Base-by-base conservation (phyloP, 1,140 invertebrate species). In the Tetragnatha versicolor region DNA sequence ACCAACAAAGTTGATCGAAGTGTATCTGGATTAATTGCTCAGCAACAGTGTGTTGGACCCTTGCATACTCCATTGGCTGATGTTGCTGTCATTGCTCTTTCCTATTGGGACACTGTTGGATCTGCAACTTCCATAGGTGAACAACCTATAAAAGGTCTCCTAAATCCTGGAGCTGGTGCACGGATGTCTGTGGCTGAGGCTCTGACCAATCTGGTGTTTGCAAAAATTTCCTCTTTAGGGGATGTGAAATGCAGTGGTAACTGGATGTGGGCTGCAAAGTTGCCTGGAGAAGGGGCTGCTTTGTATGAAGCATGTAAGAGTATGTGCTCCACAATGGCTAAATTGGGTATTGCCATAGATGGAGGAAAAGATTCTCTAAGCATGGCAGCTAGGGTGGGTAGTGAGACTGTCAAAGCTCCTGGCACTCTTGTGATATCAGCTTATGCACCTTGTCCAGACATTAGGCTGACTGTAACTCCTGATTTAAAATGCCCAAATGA, bases 231-330 rank as follows among this genome's bases (percentile, higher is more conserved):
- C 1, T 82, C 83, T 98, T 27, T 90, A 91, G 85, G 91, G 85
- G 96, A 98, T 86, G 91, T 98, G 9, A 98, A 98, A 87, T 98
- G 96, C 84, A 97, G 94, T 79, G 97, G 94, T 3, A 99, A 99
- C 86, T 99, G 97, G 97, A 99, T 99, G 97, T 99, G 97, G 97
- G 91, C 96, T 3, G 96, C 96, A 7, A 98, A 98, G 87, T 88
- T 97, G 17, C 90, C 92, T 0, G 94, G 93, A 0, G 96, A 98
- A 87, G 97, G 97, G 5, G 93, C 92, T 20, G 89, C 91, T 39
- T 86, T 99, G 29, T 94, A 92, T 80, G 91, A 92, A 61, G 94
- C 97, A 2, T 98, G 96, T 84, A 84, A 87, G 47, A 93, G 95
- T 14, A 94, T 98, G 90, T 97, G 95, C 85, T 85, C 88, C 0